These are phyloP conservation scores for Microtus ochrogaster DNA, from an alignment of 2,113 vertebrate species.

Conservation along the genomic window DNA sequence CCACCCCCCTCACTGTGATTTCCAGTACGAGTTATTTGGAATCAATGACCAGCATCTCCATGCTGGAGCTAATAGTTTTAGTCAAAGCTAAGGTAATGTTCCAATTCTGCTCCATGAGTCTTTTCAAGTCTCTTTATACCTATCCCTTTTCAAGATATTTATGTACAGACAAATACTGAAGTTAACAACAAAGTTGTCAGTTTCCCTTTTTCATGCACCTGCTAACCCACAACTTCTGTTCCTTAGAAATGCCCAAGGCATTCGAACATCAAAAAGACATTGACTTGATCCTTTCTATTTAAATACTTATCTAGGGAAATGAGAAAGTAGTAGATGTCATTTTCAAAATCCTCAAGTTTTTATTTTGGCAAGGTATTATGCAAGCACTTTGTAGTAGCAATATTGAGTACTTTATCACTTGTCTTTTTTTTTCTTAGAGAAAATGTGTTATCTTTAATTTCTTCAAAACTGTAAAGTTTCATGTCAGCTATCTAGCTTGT, in stretches of 20 bases:
- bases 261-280: constrained; percentile 2
- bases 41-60: not conserved
- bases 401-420: constrained; percentile 9
- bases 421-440: constrained; percentile 40
- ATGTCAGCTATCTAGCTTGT: constrained; percentile 17
- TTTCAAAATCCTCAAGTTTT: not conserved
- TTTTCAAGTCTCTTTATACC: not conserved
- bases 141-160: not conserved
- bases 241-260: constrained; percentile 25
- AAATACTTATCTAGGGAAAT: constrained; percentile 26
- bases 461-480: constrained; percentile 29
- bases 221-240: constrained; percentile 29
- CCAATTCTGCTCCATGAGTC: not conserved
- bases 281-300: not conserved
- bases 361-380: constrained; percentile 4
- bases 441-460: constrained; percentile 20
- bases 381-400: not conserved
- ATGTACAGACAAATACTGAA: not conserved
- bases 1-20: not conserved
- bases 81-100: not conserved
- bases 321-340: not conserved
- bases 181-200: not conserved
- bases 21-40: accelerated
- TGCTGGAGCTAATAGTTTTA: not conserved
- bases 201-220: constrained; percentile 2